Conservation (phyloP, 2,797 vertebrate species). For the Sebastiscus albofasciatus region DNA sequence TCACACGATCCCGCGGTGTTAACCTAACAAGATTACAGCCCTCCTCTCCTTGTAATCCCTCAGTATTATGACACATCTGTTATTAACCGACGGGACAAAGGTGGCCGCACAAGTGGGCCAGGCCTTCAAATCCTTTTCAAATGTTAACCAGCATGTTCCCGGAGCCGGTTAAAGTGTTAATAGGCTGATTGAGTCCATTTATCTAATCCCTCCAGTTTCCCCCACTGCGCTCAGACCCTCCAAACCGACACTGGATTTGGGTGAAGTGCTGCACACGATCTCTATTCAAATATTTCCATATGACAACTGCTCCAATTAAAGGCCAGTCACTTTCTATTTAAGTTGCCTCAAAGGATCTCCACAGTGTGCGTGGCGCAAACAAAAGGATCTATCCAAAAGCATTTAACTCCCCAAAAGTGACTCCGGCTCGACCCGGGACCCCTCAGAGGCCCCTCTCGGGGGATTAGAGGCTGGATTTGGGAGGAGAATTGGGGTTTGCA, state of each 20-base stretch:
- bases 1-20: not conserved
- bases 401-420: conserved; percentile 78
- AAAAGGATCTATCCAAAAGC: conserved; percentile 88
- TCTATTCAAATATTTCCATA: conserved; percentile 90
- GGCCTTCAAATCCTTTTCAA: conserved; percentile 75
- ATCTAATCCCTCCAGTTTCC: conserved; percentile 82
- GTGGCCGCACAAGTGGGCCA: conserved; percentile 42
- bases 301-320: conserved; percentile 87
- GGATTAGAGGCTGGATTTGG: conserved; percentile 89
- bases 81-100: conserved; percentile 70
- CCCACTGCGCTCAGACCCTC: conserved; percentile 65
- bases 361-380: conserved; percentile 86
- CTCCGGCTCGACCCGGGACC: conserved; percentile 77
- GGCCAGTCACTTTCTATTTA: conserved; percentile 84
- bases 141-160: conserved; percentile 82
- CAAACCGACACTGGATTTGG: conserved; percentile 82
- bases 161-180: conserved; percentile 78
- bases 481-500: conserved; percentile 86
- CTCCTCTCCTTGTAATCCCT: conserved; percentile 68
- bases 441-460: conserved; percentile 86
- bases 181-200: conserved; percentile 85
- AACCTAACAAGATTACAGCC: conserved; percentile 72
- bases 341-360: conserved; percentile 61
- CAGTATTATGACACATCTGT: conserved; percentile 78
- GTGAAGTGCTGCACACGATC: conserved; percentile 84